phyloP scores from a whole-genome alignment of 2,113 vertebrate species.

The Naja naja region DNA sequence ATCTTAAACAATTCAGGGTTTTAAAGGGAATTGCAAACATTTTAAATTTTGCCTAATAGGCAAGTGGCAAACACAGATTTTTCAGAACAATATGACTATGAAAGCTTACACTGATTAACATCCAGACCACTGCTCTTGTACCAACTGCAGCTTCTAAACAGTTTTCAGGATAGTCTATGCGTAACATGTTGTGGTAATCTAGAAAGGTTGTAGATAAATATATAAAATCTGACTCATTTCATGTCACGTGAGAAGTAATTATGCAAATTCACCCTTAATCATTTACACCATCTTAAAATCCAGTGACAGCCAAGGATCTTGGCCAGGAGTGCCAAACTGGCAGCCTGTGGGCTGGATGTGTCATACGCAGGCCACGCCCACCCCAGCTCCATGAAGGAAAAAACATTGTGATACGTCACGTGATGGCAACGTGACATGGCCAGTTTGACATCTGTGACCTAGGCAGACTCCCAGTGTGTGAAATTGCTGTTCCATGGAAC shows the following conservation, averaged over 20 bases:
- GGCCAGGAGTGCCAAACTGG: too few relatives aligned
- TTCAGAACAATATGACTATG: neutral
- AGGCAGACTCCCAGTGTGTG: neutral
- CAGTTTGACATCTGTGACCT: neutral
- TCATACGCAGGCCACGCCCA: too few relatives aligned
- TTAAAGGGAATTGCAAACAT: neutral
- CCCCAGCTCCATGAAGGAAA: too few relatives aligned
- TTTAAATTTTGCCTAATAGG: neutral
- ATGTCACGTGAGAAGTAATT: neutral
- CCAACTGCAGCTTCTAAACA: neutral
- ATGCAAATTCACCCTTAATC: neutral
- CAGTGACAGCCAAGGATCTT: neutral
- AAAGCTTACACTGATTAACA: neutral
- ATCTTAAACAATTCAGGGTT: neutral
- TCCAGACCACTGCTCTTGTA: neutral
- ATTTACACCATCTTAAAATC: neutral
- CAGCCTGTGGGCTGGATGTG: too few relatives aligned
- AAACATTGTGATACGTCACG: too few relatives aligned
- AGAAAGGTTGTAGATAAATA: neutral
- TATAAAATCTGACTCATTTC: neutral
- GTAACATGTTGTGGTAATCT: neutral
- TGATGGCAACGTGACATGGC: too few relatives aligned
- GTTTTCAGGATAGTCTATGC: neutral
- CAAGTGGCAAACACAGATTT: neutral
- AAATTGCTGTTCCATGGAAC: neutral